Evolutionary conservation across 2,113 vertebrate species (phyloP).

Genomic region (Pelusios castaneus): DNA sequence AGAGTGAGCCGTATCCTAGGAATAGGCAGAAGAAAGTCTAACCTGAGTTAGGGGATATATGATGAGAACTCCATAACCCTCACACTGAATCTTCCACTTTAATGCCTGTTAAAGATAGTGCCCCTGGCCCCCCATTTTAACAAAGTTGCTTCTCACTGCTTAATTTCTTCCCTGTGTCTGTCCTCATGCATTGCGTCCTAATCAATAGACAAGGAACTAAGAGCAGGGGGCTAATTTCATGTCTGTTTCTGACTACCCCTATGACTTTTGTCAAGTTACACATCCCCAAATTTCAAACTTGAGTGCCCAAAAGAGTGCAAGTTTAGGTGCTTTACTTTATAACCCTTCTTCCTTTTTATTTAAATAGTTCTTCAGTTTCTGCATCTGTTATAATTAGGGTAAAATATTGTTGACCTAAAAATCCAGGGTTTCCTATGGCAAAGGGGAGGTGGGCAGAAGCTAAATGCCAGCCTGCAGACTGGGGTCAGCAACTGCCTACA

Average conservation of each 20-base stretch:
- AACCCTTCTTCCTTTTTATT: background rate
- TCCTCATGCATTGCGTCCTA: too few species aligned
- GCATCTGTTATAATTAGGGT: background rate
- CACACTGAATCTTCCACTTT: too few species aligned
- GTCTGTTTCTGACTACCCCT: background rate
- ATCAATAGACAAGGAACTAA: background rate
- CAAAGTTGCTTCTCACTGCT: too few species aligned
- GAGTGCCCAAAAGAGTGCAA: too few species aligned
- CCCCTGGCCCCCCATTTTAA: too few species aligned
- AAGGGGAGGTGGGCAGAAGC: background rate
- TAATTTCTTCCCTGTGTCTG: too few species aligned
- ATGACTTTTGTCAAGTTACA: background rate
- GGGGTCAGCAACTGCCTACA: background rate
- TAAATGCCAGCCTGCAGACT: background rate
- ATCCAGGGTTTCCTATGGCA: rapidly evolving
- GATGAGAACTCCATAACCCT: too few species aligned
- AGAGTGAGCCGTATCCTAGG: too few species aligned
- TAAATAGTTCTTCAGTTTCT: background rate
- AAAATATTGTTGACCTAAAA: background rate
- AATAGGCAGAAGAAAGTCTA: too few species aligned
- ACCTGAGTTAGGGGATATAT: too few species aligned
- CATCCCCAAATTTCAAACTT: too few species aligned
- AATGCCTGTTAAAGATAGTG: too few species aligned
- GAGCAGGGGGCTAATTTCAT: background rate
- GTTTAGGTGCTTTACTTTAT: background rate